Conservation (phyloP, 2,888 invertebrate genomes). For the Ischnura elegans region DNA sequence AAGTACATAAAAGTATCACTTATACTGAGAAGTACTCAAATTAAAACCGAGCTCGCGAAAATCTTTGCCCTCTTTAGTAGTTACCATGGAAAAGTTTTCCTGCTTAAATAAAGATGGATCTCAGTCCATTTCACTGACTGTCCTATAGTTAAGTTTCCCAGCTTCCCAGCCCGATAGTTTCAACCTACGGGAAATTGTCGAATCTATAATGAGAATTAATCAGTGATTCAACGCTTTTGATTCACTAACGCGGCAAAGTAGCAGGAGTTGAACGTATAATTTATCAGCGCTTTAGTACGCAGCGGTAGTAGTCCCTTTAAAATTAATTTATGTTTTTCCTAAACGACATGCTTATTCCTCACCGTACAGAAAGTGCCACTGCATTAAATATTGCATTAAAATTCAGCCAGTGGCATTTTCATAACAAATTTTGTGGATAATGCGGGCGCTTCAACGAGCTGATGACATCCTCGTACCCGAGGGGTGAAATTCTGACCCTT, state of each 20-base stretch:
- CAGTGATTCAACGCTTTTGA: not conserved
- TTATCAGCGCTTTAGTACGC: not conserved
- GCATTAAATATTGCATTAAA: slow-evolving; percentile 31
- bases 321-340: slow-evolving; percentile 33
- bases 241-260: not conserved
- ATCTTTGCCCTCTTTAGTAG: too few relatives aligned
- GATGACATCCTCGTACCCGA: too few relatives aligned
- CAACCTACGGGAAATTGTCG: not conserved
- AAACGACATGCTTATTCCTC: not conserved
- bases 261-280: not conserved
- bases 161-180: not conserved
- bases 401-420: not conserved
- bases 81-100: too few relatives aligned
- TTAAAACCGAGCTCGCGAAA: too few relatives aligned
- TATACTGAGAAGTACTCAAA: too few relatives aligned
- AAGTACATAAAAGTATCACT: too few relatives aligned
- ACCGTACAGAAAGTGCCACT: not conserved
- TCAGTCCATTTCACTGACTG: too few relatives aligned
- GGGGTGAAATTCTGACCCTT: not conserved
- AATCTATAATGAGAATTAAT: not conserved
- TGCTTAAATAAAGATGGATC: too few relatives aligned
- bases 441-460: not conserved
- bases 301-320: not conserved
- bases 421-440: not conserved
- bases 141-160: too few relatives aligned